Conservation (phyloP, 2,888 invertebrate genomes). For the Nebria salina region DNA sequence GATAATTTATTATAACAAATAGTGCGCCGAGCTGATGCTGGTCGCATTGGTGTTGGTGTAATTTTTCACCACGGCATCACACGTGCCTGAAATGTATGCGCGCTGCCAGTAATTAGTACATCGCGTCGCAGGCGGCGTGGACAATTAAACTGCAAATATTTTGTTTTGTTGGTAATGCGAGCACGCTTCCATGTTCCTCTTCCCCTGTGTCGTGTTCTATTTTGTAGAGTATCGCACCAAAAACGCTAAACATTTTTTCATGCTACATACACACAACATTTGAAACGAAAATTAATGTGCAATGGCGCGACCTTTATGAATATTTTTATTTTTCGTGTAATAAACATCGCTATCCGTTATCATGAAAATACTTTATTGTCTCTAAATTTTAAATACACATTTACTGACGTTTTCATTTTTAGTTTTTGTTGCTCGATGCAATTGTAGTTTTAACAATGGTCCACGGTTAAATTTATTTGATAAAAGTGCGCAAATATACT, state of each 20-base stretch:
- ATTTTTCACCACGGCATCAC: background rate
- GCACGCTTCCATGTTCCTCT: background rate
- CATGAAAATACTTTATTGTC: background rate
- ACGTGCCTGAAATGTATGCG: background rate
- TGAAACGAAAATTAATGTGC: background rate
- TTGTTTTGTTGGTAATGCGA: slow-evolving; percentile 12
- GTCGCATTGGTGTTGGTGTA: background rate
- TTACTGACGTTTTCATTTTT: background rate
- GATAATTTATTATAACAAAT: slow-evolving; percentile 5
- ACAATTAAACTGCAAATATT: slow-evolving; percentile 27
- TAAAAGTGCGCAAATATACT: background rate
- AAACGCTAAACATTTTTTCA: slow-evolving; percentile 1
- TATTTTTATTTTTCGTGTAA: background rate
- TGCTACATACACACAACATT: background rate
- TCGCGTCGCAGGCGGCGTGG: background rate
- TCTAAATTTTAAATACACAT: background rate
- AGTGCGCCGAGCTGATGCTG: background rate
- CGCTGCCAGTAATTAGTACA: slow-evolving; percentile 10
- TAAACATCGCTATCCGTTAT: background rate
- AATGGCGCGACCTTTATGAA: background rate
- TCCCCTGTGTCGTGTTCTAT: background rate
- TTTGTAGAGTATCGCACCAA: background rate
- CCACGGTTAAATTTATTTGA: background rate
- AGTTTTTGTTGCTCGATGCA: background rate
- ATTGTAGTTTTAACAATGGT: background rate